Base-by-base conservation (phyloP, 2,888 invertebrate species). In the Mythimna ferrago region DNA sequence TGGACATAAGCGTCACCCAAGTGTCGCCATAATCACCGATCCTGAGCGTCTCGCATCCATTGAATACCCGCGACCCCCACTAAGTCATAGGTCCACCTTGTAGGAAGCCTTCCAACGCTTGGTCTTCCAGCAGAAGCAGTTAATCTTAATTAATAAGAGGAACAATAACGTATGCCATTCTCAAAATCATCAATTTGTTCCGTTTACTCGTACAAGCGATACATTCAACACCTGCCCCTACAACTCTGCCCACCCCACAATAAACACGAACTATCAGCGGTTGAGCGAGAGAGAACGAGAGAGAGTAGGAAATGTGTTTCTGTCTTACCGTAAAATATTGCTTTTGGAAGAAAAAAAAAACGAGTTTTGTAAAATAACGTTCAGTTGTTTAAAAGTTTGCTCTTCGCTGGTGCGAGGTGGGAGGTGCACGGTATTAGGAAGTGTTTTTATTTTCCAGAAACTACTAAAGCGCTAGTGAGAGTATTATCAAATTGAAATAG, bases 251-350 rank as follows among this genome's bases (percentile, higher is more conserved):
- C 35, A 38, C 60, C 67, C 41, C 58, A 44, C 76, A 68, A 72
- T 75, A 71, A 80, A 83, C 60, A 76, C 63, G 6, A 80, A 76
- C 76, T 81, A 83, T 80, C 68, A 67, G 71, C 60, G 68, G 76
- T 69, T 69, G 58, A 73, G 72, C 70, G 53, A 5, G 73, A 19
- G 48, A 35, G 60, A 65, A 57, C 9, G 62, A 61, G 70, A 38
- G 2, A 44, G 7, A 14, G 26, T 48, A 48, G 82, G 63, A 86
- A 86, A 79, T 86, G 86, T 84, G 82, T 82, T 84, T 77, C 81
- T 84, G 79, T 81, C 79, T 82, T 67, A 63, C 58, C 41, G 73
- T 84, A 79, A 84, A 79, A 73, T 82, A 86, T 77, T 72, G 73
- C 79, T 70, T 63, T 57, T 61, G 10, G 60, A 32, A 66, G 64